These are phyloP conservation scores for Oreochromis niloticus DNA, from an alignment of 2,113 vertebrate genomes.

Conservation along the genomic window DNA sequence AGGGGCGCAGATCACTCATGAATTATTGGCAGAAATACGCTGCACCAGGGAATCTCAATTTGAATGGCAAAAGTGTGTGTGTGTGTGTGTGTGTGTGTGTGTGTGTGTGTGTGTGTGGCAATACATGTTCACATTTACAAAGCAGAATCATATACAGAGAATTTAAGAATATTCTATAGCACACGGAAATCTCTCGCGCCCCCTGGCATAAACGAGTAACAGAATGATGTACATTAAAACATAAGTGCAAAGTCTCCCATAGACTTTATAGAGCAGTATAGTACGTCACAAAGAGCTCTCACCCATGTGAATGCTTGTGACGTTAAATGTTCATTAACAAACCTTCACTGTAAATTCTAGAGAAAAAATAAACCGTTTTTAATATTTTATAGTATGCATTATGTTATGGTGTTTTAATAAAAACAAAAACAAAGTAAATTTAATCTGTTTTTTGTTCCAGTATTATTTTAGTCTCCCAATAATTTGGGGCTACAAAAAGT, in stretches of 20 bases:
- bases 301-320: background rate
- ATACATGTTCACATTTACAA: background rate
- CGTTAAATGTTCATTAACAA: background rate
- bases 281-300: background rate
- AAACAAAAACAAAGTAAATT: background rate
- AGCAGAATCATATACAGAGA: background rate
- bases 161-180: background rate
- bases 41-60: conserved; percentile 81
- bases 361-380: background rate
- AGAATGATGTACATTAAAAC: background rate
- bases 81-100: background rate
- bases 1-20: conserved; percentile 89
- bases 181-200: background rate
- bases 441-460: background rate
- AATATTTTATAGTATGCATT: background rate
- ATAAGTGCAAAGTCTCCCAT: background rate
- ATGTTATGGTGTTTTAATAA: background rate
- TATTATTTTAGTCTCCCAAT: background rate
- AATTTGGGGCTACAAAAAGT: background rate
- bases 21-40: conserved; percentile 88
- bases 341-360: background rate
- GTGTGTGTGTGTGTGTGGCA: background rate
- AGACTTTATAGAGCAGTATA: background rate
- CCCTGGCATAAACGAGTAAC: background rate
- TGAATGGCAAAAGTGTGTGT: conserved; percentile 52